Percentiles rank a stretch among this genome's conserved stretches.
These are phyloP conservation scores for Phaonia tiefii DNA, from an alignment of 2,888 invertebrate genomes.

Conservation along the genomic window DNA sequence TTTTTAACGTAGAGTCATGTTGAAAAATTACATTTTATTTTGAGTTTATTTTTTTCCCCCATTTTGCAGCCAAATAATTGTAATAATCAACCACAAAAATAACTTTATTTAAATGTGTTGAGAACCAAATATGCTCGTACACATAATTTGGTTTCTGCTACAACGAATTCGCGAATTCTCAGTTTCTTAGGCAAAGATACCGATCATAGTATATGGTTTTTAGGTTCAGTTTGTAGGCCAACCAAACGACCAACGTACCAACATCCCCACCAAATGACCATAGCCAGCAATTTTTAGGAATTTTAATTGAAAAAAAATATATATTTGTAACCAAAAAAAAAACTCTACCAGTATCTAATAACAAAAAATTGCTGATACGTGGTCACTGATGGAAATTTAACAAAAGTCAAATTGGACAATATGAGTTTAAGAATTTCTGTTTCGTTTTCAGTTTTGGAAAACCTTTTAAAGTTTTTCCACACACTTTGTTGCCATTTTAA, in stretches of 20 bases:
- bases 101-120: constrained; percentile 57
- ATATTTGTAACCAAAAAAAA: not conserved
- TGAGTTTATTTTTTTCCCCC: not conserved
- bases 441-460: not conserved
- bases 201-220: constrained; percentile 28
- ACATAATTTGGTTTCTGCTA: not conserved
- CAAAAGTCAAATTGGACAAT: constrained; percentile 37
- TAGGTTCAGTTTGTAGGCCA: constrained; percentile 59
- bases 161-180: not conserved
- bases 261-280: not conserved
- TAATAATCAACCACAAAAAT: constrained; percentile 32
- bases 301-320: constrained; percentile 66
- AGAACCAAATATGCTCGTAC: constrained; percentile 17
- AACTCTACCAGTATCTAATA: constrained; percentile 38
- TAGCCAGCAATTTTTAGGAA: constrained; percentile 37
- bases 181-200: constrained; percentile 5
- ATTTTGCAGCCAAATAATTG: constrained; percentile 2
- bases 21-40: constrained; percentile 20
- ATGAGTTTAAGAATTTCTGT: constrained; percentile 30
- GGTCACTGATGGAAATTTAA: constrained; percentile 53
- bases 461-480: not conserved
- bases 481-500: constrained; percentile 49
- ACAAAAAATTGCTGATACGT: constrained; percentile 65
- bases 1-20: constrained; percentile 28
- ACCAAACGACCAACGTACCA: not conserved